Base-by-base conservation (phyloP, 2,113 vertebrate genomes). In the Empidonax traillii region DNA sequence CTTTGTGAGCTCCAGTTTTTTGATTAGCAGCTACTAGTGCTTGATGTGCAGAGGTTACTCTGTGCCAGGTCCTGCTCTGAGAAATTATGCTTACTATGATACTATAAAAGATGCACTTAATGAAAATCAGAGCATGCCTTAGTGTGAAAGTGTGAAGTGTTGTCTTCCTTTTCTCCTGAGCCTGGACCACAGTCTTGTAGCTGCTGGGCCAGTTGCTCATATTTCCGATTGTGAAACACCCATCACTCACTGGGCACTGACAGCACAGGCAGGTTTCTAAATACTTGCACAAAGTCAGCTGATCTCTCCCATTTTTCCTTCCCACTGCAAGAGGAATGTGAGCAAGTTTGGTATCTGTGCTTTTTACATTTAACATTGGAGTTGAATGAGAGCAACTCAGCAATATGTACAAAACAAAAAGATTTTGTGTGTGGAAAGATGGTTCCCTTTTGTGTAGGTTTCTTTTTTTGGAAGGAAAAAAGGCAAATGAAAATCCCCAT, bases 151-250 rank as follows among this genome's bases (percentile, higher is more conserved):
- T 24, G 4, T 82, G 83, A 72, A 88, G 78, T 66, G 68, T 82
- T 59, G 31, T 74, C 47, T 83, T 92, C 43, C n/a, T 84, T 71
- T 96, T 44, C 58, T 87, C 23, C 20, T 17, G 20, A 65, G 37
- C 75, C 13, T 81, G 46, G n/a, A 63, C n/a, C 19, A 41, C 3
- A 10, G 67, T 79, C 68, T 63, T 51, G 52, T 72, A 51, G 37
- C 82, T 94, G 73, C 71, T 93, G 75, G 75, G 74, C 67, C 91
- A 94, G 74, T 84, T 94, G 82, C 88, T 94, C 13, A 6, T 90
- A 47, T 96, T 93, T 98, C 55, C 1, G 22, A 79, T 96, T 96
- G 92, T 97, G 97, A 98, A 97, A 97, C 95, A 90, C 89, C 59
- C 83, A 59, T 93, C 53, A 30, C 84, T 94, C 73, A 68, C 4